Base-by-base conservation (phyloP, 2,113 vertebrate genomes). In the Alosa alosa region DNA sequence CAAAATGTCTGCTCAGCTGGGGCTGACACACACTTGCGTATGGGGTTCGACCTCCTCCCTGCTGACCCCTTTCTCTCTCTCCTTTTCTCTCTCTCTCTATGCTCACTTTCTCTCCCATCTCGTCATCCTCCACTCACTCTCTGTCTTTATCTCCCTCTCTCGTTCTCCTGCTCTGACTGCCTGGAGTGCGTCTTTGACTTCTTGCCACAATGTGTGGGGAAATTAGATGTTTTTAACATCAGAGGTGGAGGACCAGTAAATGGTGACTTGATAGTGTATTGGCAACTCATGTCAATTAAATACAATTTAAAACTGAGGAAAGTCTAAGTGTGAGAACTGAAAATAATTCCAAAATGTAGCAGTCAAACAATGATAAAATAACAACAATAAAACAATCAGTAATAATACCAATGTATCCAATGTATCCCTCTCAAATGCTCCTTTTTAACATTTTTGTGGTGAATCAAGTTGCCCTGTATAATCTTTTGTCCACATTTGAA, bases 1-100 rank as follows among this genome's bases (percentile, higher is more conserved):
- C 94, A 95, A 95, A 96, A 95, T 95, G 94, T 95, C 95, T 94
- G 90, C 94, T 91, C 95, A 94, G 95, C 92, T 96, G 94, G 95
- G 94, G 94, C 90, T 92, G 91, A 93, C 92, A 93, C 88, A 88
- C 86, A 86, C 89, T 92, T 91, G 91, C 94, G 94, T 93, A 92
- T 91, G 92, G 95, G 93, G 92, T 91, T 94, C 92, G 93, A 90
- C 90, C 91, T 92, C 91, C 93, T 94, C 93, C 91, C 92, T 90
- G 91, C 92, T 91, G 90, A 93, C 92, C 92, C 92, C 57, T 86
- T 91, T 94, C 88, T 93, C 88, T 84, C 25, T 36, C 81, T 8
- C 31, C 44, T n/a, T 22, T 45, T 7, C 55, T 46, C 45, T 25
- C 11, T 7, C 84, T 57, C 75, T 46, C 49, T 82, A 18, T 20